Conservation (phyloP, 2,113 vertebrate species). For the Pheucticus melanocephalus region DNA sequence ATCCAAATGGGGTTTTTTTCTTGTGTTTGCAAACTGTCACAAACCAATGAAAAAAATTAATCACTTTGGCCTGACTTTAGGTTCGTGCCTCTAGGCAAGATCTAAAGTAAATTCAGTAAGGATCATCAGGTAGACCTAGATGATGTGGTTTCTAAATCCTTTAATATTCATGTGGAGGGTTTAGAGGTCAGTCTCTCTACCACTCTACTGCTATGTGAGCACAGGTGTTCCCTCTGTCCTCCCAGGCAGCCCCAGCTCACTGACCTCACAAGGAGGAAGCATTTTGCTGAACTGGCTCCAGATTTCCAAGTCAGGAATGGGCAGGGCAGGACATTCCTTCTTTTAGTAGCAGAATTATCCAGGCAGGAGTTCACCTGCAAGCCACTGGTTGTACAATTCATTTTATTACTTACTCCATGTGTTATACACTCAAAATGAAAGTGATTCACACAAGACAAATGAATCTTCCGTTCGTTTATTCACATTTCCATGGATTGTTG, state of each 20-base stretch:
- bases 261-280: neutral
- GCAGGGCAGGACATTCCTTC: neutral
- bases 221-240: neutral
- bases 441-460: neutral
- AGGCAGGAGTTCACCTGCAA: neutral
- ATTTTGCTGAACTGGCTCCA: neutral
- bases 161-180: neutral
- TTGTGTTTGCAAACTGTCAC: neutral
- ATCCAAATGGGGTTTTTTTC: neutral
- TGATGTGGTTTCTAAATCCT: neutral
- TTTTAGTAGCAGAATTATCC: neutral
- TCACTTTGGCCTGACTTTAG: neutral
- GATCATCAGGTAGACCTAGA: neutral
- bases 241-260: neutral
- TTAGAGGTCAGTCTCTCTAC: neutral
- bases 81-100: neutral
- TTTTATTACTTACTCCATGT: neutral
- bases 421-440: neutral
- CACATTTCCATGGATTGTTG: conserved; percentile 70
- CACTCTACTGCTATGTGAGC: accelerated
- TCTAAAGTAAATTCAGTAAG: neutral
- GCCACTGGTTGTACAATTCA: neutral
- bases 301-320: neutral
- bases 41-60: neutral
- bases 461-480: conserved; percentile 70